A percentile compares a stretch with the other conserved stretches of the same genome.
These are phyloP conservation scores for Meiosimyza decipiens DNA, from an alignment of 2,888 invertebrate genomes.

Conservation along the genomic window DNA sequence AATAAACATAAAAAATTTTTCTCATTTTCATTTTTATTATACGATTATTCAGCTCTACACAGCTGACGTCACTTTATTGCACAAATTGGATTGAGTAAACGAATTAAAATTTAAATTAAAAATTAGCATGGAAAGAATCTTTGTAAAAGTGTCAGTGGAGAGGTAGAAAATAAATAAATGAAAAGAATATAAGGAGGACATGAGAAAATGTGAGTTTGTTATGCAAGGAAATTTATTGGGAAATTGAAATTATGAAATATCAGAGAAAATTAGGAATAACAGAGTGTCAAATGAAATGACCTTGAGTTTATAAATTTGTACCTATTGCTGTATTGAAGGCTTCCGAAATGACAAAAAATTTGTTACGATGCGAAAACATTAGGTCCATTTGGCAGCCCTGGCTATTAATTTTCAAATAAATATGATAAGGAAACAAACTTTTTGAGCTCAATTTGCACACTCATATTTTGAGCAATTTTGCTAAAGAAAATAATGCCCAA, in stretches of 20 bases:
- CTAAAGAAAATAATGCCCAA: too few relatives aligned
- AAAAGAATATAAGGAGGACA: background rate
- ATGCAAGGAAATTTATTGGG: background rate
- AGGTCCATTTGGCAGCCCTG: too few relatives aligned
- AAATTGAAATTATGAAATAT: background rate
- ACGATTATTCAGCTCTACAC: background rate
- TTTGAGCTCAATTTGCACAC: too few relatives aligned
- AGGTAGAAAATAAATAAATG: background rate
- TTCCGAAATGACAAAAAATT: too few relatives aligned
- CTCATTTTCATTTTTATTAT: constrained; percentile 1
- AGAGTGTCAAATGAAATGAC: too few relatives aligned
- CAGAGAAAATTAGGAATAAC: too few relatives aligned
- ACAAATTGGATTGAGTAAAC: constrained; percentile 5
- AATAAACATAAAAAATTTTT: background rate
- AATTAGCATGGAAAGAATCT: constrained; percentile 27
- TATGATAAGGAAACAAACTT: too few relatives aligned
- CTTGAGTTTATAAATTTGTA: too few relatives aligned
- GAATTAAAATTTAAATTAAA: constrained; percentile 25
- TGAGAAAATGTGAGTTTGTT: background rate
- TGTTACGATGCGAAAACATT: too few relatives aligned
- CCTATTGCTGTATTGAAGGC: too few relatives aligned
- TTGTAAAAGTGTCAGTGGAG: constrained; percentile 46
- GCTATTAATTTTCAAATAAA: too few relatives aligned
- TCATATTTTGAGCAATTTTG: too few relatives aligned
- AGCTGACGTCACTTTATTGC: constrained; percentile 4